Evolutionary conservation across 2,797 vertebrate species (phyloP), one percentile per base, ranked within the genome.

Genomic region (Arrhamphus sclerolepis): DNA sequence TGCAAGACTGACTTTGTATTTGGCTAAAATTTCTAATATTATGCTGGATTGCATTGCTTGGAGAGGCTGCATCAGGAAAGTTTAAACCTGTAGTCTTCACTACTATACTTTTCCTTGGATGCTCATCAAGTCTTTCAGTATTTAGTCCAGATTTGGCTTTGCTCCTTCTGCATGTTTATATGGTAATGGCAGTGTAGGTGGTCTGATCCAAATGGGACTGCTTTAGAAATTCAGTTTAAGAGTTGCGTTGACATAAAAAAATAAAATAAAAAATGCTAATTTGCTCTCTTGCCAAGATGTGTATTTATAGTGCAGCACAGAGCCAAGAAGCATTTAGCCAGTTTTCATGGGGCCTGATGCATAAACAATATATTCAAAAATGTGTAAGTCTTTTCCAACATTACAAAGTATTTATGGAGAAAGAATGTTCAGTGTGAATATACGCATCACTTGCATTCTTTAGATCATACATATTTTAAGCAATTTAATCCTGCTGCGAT

Each of bases 11-110:
- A 46, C 54, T 38, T 71, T 52, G 50, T 57, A 47, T 66, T 69
- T 73, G 50, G 59, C 67, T 55, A 38, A 56, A 28, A 60, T 11
- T 18, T 60, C 10, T 11, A 18, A 49, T 19, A 44, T 20, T 21
- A 19, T 7, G 14, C 66, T 58, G 41, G 55, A 50, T 65, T 75
- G 20, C 70, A 44, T 72, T 79, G 65, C 75, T 70, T 59, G 65
- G 80, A 22, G 6, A 75, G 42, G 51, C 43, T 60, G 26, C 77
- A 83, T 78, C 75, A 70, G 73, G 60, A 78, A 62, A 26, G 24
- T 26, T 74, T 78, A 46, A 78, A 81, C 71, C 43, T 77, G 83
- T 89, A 84, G 87, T 90, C 88, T 85, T 86, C 87, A 87, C 81
- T 86, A 84, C 84, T 75, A 44, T 47, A 77, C 43, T 50, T 10